Evolutionary conservation across 2,888 invertebrate species (phyloP), one percentile per base, ranked within the genome.

Genomic region (Poecilus cupreus): DNA sequence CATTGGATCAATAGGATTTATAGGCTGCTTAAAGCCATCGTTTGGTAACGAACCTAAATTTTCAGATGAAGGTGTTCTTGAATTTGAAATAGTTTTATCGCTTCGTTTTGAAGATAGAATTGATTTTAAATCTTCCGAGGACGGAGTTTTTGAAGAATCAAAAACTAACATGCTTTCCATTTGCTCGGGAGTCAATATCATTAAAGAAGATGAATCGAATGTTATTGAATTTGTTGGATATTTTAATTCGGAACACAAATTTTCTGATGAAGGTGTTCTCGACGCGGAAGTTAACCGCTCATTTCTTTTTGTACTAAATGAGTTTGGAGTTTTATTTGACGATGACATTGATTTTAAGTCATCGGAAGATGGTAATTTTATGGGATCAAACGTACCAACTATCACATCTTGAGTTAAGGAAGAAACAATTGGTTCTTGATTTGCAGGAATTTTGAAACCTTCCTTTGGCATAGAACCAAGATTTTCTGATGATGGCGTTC

Each of bases 141-240:
- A 93, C 68, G 93, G 93, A 78, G 93, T 93, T 88, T 93, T 91
- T 5, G 72, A 57, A n/a, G 24, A 26, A 54, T 77, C 82, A 78
- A 86, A 85, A 39, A 82, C 84, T 83, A 92, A 91, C 86, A 92
- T 92, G 86, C 93, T 93, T 84, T 92, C 94, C 96, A 97, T 96
- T 89, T 96, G 96, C 89, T 96, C 96, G 0, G 96, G 96, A 8
- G 96, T 96, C 83, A 97, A 90, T 85, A 97, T 96, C 5, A 96
- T 96, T 85, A 96, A 90, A 85, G 72, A 72, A 43, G 96, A 95
- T 10, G 64, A 68, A 39, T 68, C 64, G 6, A 32, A 68, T 18
- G 64, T 37, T n/a, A 64, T 32, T 8, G 64, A 64, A 37, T 64
- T 64, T 60, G 60, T 60, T 4, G 60, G 16, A 60, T n/a, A 60